These are phyloP conservation scores for Drosophila tsacasi DNA, from an alignment of 1,140 invertebrate species.

Conservation along the genomic window DNA sequence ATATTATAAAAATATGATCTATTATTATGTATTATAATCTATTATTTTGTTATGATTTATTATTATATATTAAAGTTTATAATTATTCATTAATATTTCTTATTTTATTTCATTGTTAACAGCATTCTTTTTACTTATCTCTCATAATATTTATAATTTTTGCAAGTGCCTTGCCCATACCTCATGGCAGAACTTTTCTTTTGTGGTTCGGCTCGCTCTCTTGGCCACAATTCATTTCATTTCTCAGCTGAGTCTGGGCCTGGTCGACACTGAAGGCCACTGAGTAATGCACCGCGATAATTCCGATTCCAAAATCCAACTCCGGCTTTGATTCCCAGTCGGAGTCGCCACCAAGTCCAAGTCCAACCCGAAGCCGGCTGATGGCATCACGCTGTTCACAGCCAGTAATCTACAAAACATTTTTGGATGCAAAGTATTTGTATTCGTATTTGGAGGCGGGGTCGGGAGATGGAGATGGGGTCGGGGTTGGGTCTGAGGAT, in stretches of 20 bases:
- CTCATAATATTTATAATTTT: neutral
- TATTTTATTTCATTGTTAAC: neutral
- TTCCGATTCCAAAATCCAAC: constrained; percentile 9
- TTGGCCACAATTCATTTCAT: constrained; percentile 46
- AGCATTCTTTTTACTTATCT: neutral
- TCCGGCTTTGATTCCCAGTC: constrained; percentile 17
- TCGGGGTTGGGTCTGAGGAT: neutral
- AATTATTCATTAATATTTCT: neutral
- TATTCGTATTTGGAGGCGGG: constrained; percentile 1
- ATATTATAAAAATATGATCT: too few species aligned
- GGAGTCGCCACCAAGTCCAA: neutral
- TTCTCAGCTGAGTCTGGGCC: constrained; percentile 10
- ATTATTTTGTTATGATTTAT: neutral
- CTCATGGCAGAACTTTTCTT: constrained; percentile 29
- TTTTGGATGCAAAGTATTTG: constrained; percentile 46
- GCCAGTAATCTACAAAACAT: constrained; percentile 41
- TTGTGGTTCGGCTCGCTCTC: constrained; percentile 13
- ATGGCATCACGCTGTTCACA: constrained; percentile 77
- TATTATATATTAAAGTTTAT: too few species aligned
- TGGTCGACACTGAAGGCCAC: constrained; percentile 44
- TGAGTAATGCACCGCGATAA: constrained; percentile 49
- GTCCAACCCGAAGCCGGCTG: constrained; percentile 21
- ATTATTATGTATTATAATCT: too few species aligned
- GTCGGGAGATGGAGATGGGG: neutral
- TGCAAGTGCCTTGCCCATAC: neutral